Base-by-base conservation (phyloP, 2,888 invertebrate genomes). In the Tridacna gigas region DNA sequence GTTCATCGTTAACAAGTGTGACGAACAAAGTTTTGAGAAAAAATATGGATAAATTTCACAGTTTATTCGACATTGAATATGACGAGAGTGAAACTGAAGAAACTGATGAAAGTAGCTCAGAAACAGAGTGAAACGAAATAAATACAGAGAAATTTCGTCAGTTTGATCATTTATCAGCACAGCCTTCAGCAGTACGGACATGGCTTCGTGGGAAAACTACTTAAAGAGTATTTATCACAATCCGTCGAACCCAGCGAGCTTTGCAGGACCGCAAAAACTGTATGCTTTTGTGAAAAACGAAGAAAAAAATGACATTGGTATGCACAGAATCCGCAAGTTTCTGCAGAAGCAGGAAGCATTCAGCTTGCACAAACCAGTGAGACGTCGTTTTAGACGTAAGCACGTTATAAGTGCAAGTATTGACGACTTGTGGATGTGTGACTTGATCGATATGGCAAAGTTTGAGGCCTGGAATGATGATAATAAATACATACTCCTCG, bases 301-400 rank as follows among this genome's bases (percentile, higher is more conserved):
- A 47, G 85, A 83, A n/a, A 86, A 86, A 88, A 88, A 63, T 73
- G 48, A 81, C n/a, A 83, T 88, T 37, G 83, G 88, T 18, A 89
- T 88, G 86, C 79, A 86, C 61, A 84, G 66, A 77, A 86, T 86
- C 20, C 56, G 83, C 25, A 86, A 88, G 74, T 88, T 86, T 65
- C 75, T 86, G n/a, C 86, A 86, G 37, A 80, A 83, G 60, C 86
- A 88, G 71, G 86, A 88, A 77, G 13, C 83, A 0, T 88, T 86
- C 80, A 86, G 85, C 76, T 48, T 89, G 48, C 85, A 74, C 56
- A 82, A 78, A 84, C 84, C 86, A 25, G 74, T 80, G 11, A 78
- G 79, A 76, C 63, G 80, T 61, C 79, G 65, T 5, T 86, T 81
- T 67, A 51, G 75, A 28, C 78, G 86, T 71, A 87, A 86, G n/a